Base-by-base conservation (phyloP, 2,797 vertebrate genomes). In the Hoplostethus atlanticus region DNA sequence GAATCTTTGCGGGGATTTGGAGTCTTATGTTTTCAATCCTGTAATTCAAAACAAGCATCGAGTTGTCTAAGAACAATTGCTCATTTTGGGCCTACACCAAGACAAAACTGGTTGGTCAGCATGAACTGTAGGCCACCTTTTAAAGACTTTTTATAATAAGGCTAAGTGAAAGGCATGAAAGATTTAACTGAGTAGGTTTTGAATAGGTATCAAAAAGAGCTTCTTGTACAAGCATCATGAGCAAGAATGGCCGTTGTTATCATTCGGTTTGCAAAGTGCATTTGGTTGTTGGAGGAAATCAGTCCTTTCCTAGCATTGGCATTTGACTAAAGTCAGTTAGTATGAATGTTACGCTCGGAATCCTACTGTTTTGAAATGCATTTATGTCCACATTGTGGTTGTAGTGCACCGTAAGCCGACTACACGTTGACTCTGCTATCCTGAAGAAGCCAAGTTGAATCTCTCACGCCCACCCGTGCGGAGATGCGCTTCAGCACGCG, bases 381-480 rank as follows among this genome's bases (percentile, higher is more conserved):
- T 5, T 1, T 17, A 0, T 1, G 60, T 11, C 11, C 25, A n/a
- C 13, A 48, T 6, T 5, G 60, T 48, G 31, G 5, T 5, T 4
- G 53, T 2, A 2, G 21, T 30, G 71, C 58, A 74, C 16, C 11
- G 68, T 70, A 60, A 76, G 78, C 12, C 40, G 59, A 21, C 56
- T 44, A 2, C 71, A 81, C 81, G 38, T 87, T 68, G 71, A 52
- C 65, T 62, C 73, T 73, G 74, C 69, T 73, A 68, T 47, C 31
- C 31, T 78, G 84, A 28, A 28, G 55, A 61, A 72, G 62, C 60
- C 81, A 86, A 92, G 83, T 92, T 93, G 74, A 15, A 25, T 34
- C 53, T 90, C 88, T 93, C 93, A 94, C 93, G 92, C 93, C 92
- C 93, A 93, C 93, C 90, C 84, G 73, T 71, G 84, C 31, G 38